phyloP scores from a whole-genome alignment of 2,888 invertebrate genomes.

The Sarcophaga carnaria region DNA sequence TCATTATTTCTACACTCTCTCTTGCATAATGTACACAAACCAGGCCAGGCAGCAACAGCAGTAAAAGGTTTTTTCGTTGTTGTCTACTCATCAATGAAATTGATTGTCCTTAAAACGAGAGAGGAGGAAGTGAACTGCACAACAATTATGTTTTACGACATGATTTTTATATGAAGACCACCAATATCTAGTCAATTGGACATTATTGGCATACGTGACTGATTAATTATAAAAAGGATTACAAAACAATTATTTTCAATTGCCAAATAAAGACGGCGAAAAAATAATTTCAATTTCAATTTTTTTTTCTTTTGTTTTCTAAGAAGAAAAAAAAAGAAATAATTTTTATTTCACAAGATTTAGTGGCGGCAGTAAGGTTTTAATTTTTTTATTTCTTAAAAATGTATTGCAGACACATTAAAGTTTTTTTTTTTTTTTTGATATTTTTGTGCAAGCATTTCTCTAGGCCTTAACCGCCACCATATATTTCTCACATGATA shows the following conservation, averaged over 20 bases:
- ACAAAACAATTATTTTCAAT: slow-evolving; percentile 68
- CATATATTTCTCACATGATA: slow-evolving; percentile 41
- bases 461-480: slow-evolving; percentile 39
- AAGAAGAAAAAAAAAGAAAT: too few relatives aligned
- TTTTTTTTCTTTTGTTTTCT: too few relatives aligned
- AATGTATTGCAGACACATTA: slow-evolving; percentile 63
- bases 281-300: background rate
- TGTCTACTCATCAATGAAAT: slow-evolving; percentile 43
- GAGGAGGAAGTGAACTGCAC: background rate
- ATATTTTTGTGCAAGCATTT: slow-evolving; percentile 36
- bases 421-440: slow-evolving; percentile 13
- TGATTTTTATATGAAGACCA: slow-evolving; percentile 1
- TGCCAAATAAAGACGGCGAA: background rate
- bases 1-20: slow-evolving; percentile 27
- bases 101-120: slow-evolving; percentile 35
- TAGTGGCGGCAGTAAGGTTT: background rate
- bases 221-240: slow-evolving; percentile 80
- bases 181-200: slow-evolving; percentile 40
- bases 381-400: slow-evolving; percentile 56
- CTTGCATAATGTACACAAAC: background rate
- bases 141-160: slow-evolving; percentile 21
- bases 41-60: background rate
- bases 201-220: slow-evolving; percentile 79
- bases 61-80: background rate
- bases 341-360: background rate